Base-by-base conservation (phyloP, 2,797 vertebrate genomes). In the Austrolebias charrua region DNA sequence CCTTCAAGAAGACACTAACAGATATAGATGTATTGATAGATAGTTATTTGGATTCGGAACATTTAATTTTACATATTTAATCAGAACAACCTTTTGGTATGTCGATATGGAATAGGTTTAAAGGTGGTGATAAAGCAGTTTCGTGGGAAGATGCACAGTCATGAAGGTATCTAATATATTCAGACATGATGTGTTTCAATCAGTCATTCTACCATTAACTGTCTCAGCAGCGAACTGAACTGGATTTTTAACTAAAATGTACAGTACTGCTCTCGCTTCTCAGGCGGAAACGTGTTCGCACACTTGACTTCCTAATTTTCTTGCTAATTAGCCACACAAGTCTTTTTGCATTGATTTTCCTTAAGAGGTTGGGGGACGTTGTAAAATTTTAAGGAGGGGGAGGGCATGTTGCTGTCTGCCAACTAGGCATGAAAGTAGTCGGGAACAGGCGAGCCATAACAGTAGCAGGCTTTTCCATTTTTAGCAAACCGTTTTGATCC, bases 381-480 rank as follows among this genome's bases (percentile, higher is more conserved):
- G 52, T 69, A 60, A 38, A 13, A 47, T 76, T 72, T 76, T 69
- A 50, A 67, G 72, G 50, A 19, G 12, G 40, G 63, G 69, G 48
- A 44, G 57, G 68, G 42, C 57, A 42, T 31, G 24, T 38, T 45
- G 20, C 66, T 61, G 71, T 77, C 53, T 63, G 74, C 80, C 85
- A 85, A 80, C 69, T 18, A 87, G 86, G 75, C 11, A 63, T 56
- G 64, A 38, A 38, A 38, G 35, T 9, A 38, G 35, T 11, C 10
- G 35, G 9, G 35, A 38, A 38, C 35, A 3, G 35, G 35, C 77
- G 69, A 55, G 63, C 66, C 71, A 55, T 19, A 78, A 74, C 79
- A 71, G 78, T 83, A 74, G 80, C 71, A 63, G 63, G 44, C 61
- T 78, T 75, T 81, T 69, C 73, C 61, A 71, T 59, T 84, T 89